These are phyloP conservation scores for Trisateles emortualis DNA, from an alignment of 2,888 invertebrate species.

Conservation along the genomic window DNA sequence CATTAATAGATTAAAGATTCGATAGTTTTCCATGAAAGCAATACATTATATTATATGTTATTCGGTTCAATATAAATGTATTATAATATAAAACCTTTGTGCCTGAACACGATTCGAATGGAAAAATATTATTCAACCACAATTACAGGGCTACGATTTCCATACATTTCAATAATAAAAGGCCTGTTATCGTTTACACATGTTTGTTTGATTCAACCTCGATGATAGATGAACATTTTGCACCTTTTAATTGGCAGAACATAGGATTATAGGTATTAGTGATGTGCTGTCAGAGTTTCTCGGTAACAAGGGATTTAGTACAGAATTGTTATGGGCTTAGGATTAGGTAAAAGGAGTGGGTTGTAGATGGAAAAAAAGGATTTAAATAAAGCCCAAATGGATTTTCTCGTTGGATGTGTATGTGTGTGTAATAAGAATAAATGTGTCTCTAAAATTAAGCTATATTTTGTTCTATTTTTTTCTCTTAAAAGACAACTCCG, in stretches of 20 bases:
- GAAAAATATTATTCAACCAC: constrained; percentile 34
- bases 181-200: constrained; percentile 30
- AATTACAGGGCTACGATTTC: constrained; percentile 36
- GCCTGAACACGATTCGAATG: constrained; percentile 12
- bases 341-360: not conserved
- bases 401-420: too few relatives aligned
- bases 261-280: constrained; percentile 25
- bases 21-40: too few relatives aligned
- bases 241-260: constrained; percentile 35
- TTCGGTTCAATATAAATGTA: too few relatives aligned
- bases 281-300: constrained; percentile 22
- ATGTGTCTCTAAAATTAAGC: too few relatives aligned
- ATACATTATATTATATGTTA: too few relatives aligned
- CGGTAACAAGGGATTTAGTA: constrained; percentile 17
- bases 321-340: constrained; percentile 4
- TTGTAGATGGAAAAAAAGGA: too few relatives aligned
- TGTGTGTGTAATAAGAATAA: too few relatives aligned
- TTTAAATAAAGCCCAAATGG: too few relatives aligned
- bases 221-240: constrained; percentile 36
- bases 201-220: constrained; percentile 26
- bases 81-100: constrained; percentile 7
- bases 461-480: too few relatives aligned
- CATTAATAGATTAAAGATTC: too few relatives aligned
- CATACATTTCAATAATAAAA: constrained; percentile 49
- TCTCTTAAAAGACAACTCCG: too few relatives aligned